These are phyloP conservation scores for Lagopus muta DNA, from an alignment of 2,113 vertebrate species.

Conservation along the genomic window DNA sequence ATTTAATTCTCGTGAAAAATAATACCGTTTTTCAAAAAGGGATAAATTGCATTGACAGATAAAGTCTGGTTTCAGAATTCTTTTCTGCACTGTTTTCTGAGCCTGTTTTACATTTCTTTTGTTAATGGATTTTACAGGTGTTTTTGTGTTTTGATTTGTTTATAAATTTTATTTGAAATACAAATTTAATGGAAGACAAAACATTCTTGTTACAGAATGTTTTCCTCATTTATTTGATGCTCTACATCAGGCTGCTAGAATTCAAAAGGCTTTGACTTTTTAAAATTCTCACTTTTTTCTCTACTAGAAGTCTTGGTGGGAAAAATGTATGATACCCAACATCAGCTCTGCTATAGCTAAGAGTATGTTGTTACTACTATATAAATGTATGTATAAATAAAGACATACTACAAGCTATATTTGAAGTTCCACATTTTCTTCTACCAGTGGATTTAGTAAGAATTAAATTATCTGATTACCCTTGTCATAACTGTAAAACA, in stretches of 20 bases:
- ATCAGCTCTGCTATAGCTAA: neutral
- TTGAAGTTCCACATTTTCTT: neutral
- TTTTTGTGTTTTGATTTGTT: neutral
- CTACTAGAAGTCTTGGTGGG: neutral
- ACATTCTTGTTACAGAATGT: neutral
- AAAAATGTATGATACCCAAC: neutral
- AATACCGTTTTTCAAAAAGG: neutral
- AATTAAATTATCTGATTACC: neutral
- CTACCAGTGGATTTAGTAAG: neutral
- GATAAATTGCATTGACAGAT: neutral
- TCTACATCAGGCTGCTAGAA: rapidly evolving
- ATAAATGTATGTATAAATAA: neutral
- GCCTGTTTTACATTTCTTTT: neutral
- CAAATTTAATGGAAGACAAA: neutral
- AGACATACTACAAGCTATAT: neutral
- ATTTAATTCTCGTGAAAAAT: neutral
- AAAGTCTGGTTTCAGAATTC: neutral
- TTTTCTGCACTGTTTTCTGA: neutral
- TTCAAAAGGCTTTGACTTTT: neutral
- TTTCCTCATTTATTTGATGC: neutral
- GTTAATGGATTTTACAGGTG: neutral
- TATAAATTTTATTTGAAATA: neutral
- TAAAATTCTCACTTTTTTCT: neutral
- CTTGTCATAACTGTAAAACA: neutral
- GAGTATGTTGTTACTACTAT: neutral